These are phyloP conservation scores for Lophochroa leadbeateri DNA, from an alignment of 2,113 vertebrate species.

Conservation along the genomic window DNA sequence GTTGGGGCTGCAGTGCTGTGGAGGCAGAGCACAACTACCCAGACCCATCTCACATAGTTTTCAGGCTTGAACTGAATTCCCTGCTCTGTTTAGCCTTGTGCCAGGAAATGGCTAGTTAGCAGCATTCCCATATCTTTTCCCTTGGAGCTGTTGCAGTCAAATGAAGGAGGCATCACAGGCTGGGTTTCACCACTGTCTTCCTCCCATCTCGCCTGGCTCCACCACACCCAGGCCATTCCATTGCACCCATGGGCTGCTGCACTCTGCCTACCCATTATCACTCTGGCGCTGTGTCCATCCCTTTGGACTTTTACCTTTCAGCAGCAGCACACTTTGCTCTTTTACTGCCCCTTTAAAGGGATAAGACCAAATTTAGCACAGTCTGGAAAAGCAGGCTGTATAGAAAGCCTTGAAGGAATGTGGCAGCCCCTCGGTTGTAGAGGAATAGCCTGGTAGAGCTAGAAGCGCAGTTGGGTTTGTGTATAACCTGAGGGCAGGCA, in stretches of 20 bases:
- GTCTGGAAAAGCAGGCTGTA: not conserved
- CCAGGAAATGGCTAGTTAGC: not conserved
- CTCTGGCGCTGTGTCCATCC: not conserved
- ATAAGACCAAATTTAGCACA: not conserved
- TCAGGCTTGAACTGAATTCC: not conserved
- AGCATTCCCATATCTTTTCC: not conserved
- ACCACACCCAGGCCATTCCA: not conserved
- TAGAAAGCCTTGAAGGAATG: not conserved
- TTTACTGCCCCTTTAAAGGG: not conserved
- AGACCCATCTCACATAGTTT: not conserved
- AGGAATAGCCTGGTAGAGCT: not conserved
- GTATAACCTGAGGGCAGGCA: not conserved
- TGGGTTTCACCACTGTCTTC: not conserved
- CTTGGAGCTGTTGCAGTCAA: not conserved
- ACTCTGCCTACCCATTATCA: not conserved
- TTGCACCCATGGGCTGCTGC: not conserved
- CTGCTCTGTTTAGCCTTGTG: not conserved
- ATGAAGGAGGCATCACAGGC: rapidly evolving
- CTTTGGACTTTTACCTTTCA: slow-evolving; percentile 38
- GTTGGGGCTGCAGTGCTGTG: rapidly evolving
- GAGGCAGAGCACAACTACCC: rapidly evolving
- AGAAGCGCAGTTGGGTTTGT: not conserved
- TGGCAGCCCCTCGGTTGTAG: rapidly evolving
- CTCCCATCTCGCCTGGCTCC: not conserved
- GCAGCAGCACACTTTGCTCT: not conserved